A percentile compares a stretch with the other conserved stretches of the same genome.
Evolutionary conservation across 2,888 invertebrate species (phyloP).

Genomic region (Tachina grossa): DNA sequence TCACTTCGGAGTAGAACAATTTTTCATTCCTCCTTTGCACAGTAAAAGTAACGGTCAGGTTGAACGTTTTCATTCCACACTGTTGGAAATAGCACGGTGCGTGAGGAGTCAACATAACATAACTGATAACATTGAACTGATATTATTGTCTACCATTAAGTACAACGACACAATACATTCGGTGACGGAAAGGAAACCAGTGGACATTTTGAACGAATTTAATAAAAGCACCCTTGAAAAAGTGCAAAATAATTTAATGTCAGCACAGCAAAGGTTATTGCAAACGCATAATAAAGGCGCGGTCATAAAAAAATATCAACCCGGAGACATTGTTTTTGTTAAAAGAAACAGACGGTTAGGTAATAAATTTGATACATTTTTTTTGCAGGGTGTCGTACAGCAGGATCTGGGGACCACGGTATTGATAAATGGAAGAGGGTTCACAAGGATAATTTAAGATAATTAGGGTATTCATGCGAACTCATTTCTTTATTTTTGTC

Average conservation of each 20-base stretch:
- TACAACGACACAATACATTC: constrained; percentile 60
- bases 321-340: constrained; percentile 48
- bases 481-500: constrained; percentile 8
- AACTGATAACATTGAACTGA: constrained; percentile 38
- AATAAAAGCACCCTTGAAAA: background rate
- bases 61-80: constrained; percentile 59
- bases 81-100: constrained; percentile 62
- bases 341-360: constrained; percentile 29
- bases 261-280: constrained; percentile 25
- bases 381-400: constrained; percentile 20
- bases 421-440: constrained; percentile 29
- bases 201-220: constrained; percentile 24
- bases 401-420: constrained; percentile 22
- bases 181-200: constrained; percentile 38
- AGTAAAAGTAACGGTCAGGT: constrained; percentile 63
- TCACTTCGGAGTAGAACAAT: constrained; percentile 46
- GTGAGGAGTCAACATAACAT: constrained; percentile 52
- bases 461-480: background rate
- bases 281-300: constrained; percentile 15
- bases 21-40: constrained; percentile 59
- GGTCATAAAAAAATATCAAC: constrained; percentile 14
- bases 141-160: constrained; percentile 44
- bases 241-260: background rate
- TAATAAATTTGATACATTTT: constrained; percentile 31
- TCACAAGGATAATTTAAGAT: constrained; percentile 37